Evolutionary conservation across 2,797 vertebrate genomes (phyloP).

Genomic region (Muraenolepis orangiensis): DNA sequence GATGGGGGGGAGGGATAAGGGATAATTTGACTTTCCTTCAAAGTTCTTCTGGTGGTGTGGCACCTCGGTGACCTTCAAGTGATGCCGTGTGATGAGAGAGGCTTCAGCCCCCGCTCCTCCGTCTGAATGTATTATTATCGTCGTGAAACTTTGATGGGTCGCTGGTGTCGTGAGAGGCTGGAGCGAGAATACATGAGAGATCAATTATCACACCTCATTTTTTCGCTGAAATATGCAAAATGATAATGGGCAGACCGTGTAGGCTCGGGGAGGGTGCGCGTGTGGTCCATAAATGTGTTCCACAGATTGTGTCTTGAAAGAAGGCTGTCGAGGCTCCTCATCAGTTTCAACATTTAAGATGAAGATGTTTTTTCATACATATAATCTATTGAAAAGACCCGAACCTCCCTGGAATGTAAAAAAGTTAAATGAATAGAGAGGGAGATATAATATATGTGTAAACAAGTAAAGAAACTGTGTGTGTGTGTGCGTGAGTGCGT

Average conservation of each 20-base stretch:
- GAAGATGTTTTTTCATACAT: constrained; percentile 23
- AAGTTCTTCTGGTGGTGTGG: constrained; percentile 71
- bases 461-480: not conserved
- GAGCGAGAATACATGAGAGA: constrained; percentile 70
- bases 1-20: constrained; percentile 60
- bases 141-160: constrained; percentile 57
- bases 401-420: not conserved
- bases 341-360: constrained; percentile 59
- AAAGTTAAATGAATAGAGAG: not conserved
- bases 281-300: constrained; percentile 73
- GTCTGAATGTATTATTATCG: constrained; percentile 53
- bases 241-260: constrained; percentile 75
- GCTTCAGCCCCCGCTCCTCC: constrained; percentile 45
- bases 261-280: constrained; percentile 63
- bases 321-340: constrained; percentile 71
- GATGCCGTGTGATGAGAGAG: constrained; percentile 64
- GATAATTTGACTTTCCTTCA: constrained; percentile 75
- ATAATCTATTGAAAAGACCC: not conserved
- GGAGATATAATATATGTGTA: not conserved
- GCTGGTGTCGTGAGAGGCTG: constrained; percentile 69
- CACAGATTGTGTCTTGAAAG: constrained; percentile 68
- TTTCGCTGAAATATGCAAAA: constrained; percentile 72
- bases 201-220: constrained; percentile 79
- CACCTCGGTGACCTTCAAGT: constrained; percentile 74
- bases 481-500: not conserved